Base-by-base conservation (phyloP, 2,113 vertebrate species). In the Lasiurus cinereus region DNA sequence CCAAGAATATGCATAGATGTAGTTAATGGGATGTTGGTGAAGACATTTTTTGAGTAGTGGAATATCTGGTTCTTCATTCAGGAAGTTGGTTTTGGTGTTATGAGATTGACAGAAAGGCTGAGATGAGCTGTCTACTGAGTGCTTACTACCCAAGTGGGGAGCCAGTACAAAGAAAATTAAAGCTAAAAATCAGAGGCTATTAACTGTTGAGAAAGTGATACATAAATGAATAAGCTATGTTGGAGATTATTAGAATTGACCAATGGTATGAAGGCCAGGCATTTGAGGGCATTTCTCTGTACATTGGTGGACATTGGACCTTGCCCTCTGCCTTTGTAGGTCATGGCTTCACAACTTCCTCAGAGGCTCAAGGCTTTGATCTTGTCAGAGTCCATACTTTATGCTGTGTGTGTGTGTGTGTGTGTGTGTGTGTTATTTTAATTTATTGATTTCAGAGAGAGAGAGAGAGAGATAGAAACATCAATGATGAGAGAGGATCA, bases 101-200 rank as follows among this genome's bases (percentile, higher is more conserved):
- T 8, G 19, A 76, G 70, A 21, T 89, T 54, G 22, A 27, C 56
- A 33, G 90, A 72, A 80, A 93, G 56, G 62, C 29, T 79, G 24
- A 31, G 14, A 93, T 21, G 78, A 91, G 36, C 29, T 33, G 12
- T 83, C 27, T 39, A 21, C 22, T 67, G 39, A 29, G 5, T 69
- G 6, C 43, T 70, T 83, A 67, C 29, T 31, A 54, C 46, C n/a
- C 19, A 66, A n/a, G 6, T 14, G 5, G 31, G 31, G 66, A 85
- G 48, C 24, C 14, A 77, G 50, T 27, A 29, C 43, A 88, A 80
- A 50, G 62, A 77, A 69, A 90, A 59, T 33, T 14, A 73, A 83
- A 84, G 66, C 50, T 48, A 90, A 39, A 88, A 86, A 83, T 48
- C 43, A 89, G 77, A 87, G 64, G 48, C 62, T 70, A 50, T 87